Evolutionary conservation across 2,888 invertebrate species (phyloP).

Genomic region (Phorcus lineatus): DNA sequence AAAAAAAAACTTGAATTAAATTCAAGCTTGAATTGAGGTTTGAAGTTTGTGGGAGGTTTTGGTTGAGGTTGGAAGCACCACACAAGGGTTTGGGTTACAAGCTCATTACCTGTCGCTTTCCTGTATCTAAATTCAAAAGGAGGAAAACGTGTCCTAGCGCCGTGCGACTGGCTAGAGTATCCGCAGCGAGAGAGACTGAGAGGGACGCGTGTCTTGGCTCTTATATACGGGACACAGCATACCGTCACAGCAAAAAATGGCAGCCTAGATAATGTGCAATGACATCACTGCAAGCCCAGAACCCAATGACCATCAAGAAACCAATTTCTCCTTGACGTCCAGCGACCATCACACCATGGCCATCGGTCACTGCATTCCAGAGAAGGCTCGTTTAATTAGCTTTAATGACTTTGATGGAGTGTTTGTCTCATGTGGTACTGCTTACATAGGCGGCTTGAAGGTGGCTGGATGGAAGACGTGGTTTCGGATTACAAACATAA

Average conservation of each 20-base stretch:
- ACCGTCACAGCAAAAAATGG: constrained; percentile 12
- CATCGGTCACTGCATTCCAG: too few relatives aligned
- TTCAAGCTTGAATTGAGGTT: background rate
- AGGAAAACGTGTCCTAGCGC: background rate
- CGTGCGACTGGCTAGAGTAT: background rate
- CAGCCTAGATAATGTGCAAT: background rate
- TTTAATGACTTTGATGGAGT: too few relatives aligned
- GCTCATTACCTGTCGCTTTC: constrained; percentile 12
- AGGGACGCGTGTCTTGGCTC: background rate
- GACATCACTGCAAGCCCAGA: background rate
- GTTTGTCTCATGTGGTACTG: too few relatives aligned
- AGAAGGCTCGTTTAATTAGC: too few relatives aligned
- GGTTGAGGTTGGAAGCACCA: background rate
- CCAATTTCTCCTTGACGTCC: too few relatives aligned
- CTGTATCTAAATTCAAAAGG: background rate
- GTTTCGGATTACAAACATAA: background rate
- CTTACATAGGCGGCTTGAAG: background rate
- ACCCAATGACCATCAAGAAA: too few relatives aligned
- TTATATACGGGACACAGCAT: constrained; percentile 22
- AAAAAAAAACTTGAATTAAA: background rate
- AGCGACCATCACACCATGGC: too few relatives aligned
- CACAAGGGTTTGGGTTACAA: background rate
- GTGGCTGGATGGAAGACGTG: background rate
- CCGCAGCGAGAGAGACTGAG: constrained; percentile 22
- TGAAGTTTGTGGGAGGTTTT: background rate